phyloP scores from a whole-genome alignment of 2,113 vertebrate genomes.

The Podiceps cristatus region DNA sequence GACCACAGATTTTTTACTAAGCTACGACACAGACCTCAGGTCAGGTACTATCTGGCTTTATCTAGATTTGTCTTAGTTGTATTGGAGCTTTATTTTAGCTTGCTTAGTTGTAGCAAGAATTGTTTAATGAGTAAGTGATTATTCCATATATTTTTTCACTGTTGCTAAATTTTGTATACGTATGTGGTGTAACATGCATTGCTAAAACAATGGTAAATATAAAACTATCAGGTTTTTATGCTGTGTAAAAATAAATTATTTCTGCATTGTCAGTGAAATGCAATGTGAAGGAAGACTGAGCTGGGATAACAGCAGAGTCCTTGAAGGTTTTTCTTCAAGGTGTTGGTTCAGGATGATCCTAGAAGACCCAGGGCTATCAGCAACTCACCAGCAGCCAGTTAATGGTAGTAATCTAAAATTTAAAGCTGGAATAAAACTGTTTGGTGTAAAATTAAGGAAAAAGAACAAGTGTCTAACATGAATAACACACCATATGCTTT shows the following conservation, averaged over 20 bases:
- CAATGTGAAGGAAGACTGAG: not conserved
- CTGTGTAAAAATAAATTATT: not conserved
- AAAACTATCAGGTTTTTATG: not conserved
- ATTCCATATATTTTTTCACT: not conserved
- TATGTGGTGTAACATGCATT: accelerated
- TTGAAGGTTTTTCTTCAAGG: not conserved
- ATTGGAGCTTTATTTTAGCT: not conserved
- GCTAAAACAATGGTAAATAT: not conserved
- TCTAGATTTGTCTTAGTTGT: not conserved
- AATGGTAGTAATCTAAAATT: not conserved
- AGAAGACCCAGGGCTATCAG: not conserved
- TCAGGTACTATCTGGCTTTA: not conserved
- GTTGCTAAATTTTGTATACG: not conserved
- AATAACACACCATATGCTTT: not conserved
- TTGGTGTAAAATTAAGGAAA: not conserved
- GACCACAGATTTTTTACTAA: not conserved
- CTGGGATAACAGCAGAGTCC: not conserved
- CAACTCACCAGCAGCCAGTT: not conserved
- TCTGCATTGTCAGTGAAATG: not conserved
- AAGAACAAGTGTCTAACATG: not conserved
- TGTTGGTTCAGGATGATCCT: not conserved
- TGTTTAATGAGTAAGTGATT: not conserved
- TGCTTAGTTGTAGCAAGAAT: not conserved
- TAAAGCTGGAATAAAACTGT: not conserved
- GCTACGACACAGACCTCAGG: not conserved